phyloP scores from a whole-genome alignment of 2,113 vertebrate genomes.

The Crotalus horridus region DNA sequence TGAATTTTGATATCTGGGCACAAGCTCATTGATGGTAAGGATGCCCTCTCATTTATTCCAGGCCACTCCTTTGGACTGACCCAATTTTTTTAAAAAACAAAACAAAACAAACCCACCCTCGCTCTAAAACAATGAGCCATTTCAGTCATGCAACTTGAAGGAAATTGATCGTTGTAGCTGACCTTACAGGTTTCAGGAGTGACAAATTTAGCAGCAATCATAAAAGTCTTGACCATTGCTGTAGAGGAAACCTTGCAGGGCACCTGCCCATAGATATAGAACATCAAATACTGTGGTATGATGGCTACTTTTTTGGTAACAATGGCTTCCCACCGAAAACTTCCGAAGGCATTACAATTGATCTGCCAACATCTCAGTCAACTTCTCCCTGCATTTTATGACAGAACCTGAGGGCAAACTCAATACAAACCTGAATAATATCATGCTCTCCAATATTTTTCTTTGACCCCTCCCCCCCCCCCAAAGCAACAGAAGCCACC shows the following conservation, averaged over 20 bases:
- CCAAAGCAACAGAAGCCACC: not conserved
- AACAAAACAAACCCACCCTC: not conserved
- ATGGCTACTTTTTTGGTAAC: not conserved
- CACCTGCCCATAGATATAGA: not conserved
- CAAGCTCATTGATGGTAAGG: not conserved
- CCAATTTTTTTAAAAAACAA: not conserved
- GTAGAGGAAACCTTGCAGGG: not conserved
- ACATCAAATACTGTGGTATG: not conserved
- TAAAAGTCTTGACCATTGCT: not conserved
- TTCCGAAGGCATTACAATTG: not conserved
- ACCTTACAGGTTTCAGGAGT: not conserved
- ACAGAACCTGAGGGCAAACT: not conserved
- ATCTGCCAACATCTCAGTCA: not conserved
- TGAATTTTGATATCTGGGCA: not conserved
- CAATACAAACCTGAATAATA: not conserved
- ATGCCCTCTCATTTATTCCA: not conserved
- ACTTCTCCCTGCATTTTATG: not conserved
- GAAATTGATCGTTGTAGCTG: not conserved
- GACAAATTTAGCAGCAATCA: not conserved
- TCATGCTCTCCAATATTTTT: not conserved
- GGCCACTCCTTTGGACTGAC: too few relatives aligned
- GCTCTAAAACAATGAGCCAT: not conserved
- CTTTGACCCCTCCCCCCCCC: not conserved
- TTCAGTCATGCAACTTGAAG: not conserved
- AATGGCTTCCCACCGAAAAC: not conserved